Evolutionary conservation across 2,113 vertebrate species (phyloP).

Genomic region (Ptilorrhoa leucosticta): DNA sequence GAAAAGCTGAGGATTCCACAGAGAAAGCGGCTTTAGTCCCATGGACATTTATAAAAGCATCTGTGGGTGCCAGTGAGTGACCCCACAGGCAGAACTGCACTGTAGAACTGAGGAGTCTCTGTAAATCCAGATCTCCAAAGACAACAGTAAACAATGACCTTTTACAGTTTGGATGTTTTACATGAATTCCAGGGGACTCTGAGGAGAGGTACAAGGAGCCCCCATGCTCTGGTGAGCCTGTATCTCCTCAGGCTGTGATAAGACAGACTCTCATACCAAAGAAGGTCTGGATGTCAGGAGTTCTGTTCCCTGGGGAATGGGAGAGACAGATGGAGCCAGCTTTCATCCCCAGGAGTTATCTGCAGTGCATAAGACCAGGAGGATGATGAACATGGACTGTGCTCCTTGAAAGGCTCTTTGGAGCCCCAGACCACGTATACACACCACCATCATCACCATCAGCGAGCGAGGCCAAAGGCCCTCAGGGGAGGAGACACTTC

Average conservation of each 20-base stretch:
- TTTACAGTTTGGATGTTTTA: not conserved
- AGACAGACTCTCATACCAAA: slow-evolving; percentile 46
- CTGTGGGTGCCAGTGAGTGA: not conserved
- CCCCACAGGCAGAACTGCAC: not conserved
- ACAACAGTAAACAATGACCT: not conserved
- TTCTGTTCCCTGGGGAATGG: not conserved
- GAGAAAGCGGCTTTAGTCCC: not conserved
- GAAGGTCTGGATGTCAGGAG: slow-evolving; percentile 37
- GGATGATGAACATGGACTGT: not conserved
- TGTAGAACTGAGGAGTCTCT: not conserved
- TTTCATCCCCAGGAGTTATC: not conserved
- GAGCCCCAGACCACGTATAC: not conserved
- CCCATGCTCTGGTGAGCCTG: not conserved
- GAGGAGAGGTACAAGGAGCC: not conserved
- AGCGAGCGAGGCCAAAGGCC: rapidly evolving
- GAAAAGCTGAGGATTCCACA: not conserved
- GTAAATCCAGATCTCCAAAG: not conserved
- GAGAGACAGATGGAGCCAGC: not conserved
- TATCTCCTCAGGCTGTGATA: slow-evolving; percentile 15
- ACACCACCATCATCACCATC: not conserved
- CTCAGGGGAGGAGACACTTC: not conserved
- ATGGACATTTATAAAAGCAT: not conserved
- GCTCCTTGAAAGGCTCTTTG: not conserved
- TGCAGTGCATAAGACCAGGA: not conserved
- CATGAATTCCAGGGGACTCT: not conserved